Evolutionary conservation across 2,888 invertebrate species (phyloP).

Genomic region (Quadriops clusia): DNA sequence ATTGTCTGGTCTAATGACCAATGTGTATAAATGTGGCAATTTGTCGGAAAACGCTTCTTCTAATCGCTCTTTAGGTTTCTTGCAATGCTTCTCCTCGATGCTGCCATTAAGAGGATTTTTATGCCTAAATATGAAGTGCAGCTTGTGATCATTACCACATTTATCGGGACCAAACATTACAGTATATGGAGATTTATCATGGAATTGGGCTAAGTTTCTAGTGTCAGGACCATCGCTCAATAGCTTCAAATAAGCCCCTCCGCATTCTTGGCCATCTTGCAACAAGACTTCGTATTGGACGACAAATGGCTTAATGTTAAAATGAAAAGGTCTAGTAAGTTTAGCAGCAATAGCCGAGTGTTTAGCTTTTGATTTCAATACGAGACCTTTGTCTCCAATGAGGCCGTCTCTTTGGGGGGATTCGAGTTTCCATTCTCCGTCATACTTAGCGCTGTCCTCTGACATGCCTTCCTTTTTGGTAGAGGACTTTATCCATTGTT

Average conservation of each 20-base stretch:
- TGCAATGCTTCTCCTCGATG: conserved; percentile 90
- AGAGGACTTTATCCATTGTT: conserved; percentile 76
- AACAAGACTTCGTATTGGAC: conserved; percentile 79
- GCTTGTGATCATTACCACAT: conserved; percentile 91
- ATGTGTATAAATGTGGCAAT: conserved; percentile 76
- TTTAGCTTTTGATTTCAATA: conserved; percentile 88
- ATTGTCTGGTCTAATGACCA: conserved; percentile 69
- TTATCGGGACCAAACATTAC: conserved; percentile 99
- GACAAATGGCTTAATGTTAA: conserved; percentile 69
- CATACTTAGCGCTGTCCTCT: conserved; percentile 88
- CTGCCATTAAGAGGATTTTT: conserved; percentile 84
- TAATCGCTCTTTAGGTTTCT: conserved; percentile 73
- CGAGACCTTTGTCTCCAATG: conserved; percentile 70
- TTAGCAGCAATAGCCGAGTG: conserved; percentile 86
- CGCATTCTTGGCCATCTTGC: conserved; percentile 96
- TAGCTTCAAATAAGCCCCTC: conserved; percentile 94
- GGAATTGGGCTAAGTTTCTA: conserved; percentile 66
- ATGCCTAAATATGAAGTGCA: conserved; percentile 88
- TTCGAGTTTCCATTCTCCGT: conserved; percentile 73
- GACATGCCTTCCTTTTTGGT: conserved; percentile 83
- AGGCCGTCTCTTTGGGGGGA: conserved; percentile 65
- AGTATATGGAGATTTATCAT: conserved; percentile 91
- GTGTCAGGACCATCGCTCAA: conserved; percentile 59
- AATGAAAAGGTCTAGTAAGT: conserved; percentile 68
- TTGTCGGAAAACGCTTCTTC: conserved; percentile 88